Conservation (phyloP, 1,140 invertebrate genomes). For the Doryteuthis pealeii region DNA sequence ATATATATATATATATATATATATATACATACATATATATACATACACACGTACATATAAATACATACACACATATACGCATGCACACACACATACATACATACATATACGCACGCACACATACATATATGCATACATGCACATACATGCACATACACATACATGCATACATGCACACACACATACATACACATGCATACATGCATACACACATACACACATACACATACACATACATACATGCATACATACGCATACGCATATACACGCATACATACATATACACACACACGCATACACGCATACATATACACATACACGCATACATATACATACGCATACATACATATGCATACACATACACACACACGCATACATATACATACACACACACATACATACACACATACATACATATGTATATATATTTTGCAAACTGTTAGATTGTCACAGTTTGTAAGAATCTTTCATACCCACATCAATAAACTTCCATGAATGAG, state of each 20-base stretch:
- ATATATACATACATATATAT: not conserved
- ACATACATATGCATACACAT: not conserved
- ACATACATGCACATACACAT: not conserved
- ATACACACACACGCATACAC: not conserved
- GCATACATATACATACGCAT: not conserved
- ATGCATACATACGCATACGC: not conserved
- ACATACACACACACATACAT: not conserved
- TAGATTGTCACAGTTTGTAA: not conserved
- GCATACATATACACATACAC: not conserved
- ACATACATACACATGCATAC: not conserved
- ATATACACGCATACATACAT: not conserved
- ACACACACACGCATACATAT: not conserved
- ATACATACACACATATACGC: not conserved
- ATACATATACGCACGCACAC: not conserved
- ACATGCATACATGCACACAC: not conserved
- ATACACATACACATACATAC: not conserved
- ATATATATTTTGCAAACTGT: not conserved
- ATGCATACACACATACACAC: not conserved
- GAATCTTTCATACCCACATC: no score
- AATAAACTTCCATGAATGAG: no score
- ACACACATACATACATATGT: constrained; percentile 1
- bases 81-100: not conserved
- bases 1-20: constrained; percentile 4
- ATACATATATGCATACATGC: not conserved
- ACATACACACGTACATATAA: not conserved